Evolutionary conservation across 1,140 invertebrate genomes (phyloP).

Genomic region (Hycleus phaleratus): DNA sequence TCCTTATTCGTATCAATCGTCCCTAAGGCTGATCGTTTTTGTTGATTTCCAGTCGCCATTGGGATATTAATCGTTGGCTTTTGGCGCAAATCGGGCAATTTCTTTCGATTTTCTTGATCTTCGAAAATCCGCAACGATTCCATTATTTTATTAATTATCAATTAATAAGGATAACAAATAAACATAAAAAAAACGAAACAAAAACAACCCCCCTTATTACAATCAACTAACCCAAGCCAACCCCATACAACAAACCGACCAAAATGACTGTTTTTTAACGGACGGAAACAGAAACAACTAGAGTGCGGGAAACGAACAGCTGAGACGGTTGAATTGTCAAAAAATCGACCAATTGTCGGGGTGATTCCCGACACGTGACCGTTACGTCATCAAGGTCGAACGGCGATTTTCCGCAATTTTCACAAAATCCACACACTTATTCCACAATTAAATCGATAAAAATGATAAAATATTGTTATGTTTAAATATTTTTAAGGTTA

Average conservation of each 20-base stretch:
- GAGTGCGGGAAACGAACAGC: conserved; percentile 20
- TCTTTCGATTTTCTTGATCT: conserved; percentile 55
- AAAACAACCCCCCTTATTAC: background rate
- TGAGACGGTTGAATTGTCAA: conserved; percentile 20
- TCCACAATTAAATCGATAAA: too few relatives aligned
- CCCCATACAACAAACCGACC: conserved; percentile 4
- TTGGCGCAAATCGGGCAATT: conserved; percentile 33
- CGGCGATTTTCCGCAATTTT: background rate
- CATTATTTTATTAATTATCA: conserved; percentile 39
- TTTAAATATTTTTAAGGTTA: too few relatives aligned
- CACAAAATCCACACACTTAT: too few relatives aligned
- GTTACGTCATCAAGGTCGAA: background rate
- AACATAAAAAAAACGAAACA: background rate
- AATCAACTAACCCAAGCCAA: conserved; percentile 3
- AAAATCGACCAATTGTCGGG: background rate
- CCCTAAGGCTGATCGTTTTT: conserved; percentile 52
- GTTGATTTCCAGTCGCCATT: conserved; percentile 41
- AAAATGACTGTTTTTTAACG: conserved; percentile 16
- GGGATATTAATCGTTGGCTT: conserved; percentile 40
- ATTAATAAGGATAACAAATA: background rate
- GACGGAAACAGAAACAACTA: background rate
- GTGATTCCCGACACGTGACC: background rate
- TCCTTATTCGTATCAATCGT: conserved; percentile 39
- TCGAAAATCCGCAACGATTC: conserved; percentile 56
- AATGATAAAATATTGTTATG: too few relatives aligned